Percentiles rank a stretch among this genome's conserved stretches.
Conservation (phyloP, 2,888 invertebrate genomes). For the Oxytorus armatus region DNA sequence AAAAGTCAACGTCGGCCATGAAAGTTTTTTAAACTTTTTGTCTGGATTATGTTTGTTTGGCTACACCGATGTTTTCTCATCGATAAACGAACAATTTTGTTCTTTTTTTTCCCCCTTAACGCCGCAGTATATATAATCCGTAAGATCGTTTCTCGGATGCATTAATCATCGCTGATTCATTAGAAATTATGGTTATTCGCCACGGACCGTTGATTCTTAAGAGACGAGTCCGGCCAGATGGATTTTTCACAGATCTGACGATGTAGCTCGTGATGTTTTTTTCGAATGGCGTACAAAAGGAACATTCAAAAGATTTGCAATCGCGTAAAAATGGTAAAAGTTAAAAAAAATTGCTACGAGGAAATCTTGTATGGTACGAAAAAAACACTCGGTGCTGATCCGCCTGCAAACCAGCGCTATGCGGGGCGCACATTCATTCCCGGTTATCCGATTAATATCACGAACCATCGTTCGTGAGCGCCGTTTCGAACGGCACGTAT, state of each 20-base stretch:
- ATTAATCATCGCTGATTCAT: constrained; percentile 70
- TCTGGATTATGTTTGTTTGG: constrained; percentile 68
- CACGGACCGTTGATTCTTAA: neutral
- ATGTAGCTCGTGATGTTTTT: neutral
- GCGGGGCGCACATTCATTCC: constrained; percentile 46
- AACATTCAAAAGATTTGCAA: neutral
- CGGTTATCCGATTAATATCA: constrained; percentile 71
- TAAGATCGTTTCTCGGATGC: constrained; percentile 59
- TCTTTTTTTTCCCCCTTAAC: neutral
- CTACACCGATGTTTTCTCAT: neutral
- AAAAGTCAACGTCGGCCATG: constrained; percentile 70
- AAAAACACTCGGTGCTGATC: constrained; percentile 69
- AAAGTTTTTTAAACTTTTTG: constrained; percentile 68
- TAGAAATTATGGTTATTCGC: constrained; percentile 49
- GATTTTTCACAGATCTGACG: neutral
- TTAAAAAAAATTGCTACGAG: constrained; percentile 32
- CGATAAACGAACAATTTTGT: neutral
- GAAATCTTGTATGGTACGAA: constrained; percentile 25
- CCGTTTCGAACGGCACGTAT: constrained; percentile 71
- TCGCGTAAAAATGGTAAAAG: constrained; percentile 10
- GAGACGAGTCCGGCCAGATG: constrained; percentile 15
- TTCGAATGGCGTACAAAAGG: constrained; percentile 12
- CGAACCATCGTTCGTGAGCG: constrained; percentile 68
- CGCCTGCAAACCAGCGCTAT: constrained; percentile 77
- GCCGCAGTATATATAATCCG: constrained; percentile 71